A percentile compares a stretch with the other conserved stretches of the same genome.
These are phyloP conservation scores for Mylabris phalerata DNA, from an alignment of 1,140 invertebrate genomes.

Conservation along the genomic window DNA sequence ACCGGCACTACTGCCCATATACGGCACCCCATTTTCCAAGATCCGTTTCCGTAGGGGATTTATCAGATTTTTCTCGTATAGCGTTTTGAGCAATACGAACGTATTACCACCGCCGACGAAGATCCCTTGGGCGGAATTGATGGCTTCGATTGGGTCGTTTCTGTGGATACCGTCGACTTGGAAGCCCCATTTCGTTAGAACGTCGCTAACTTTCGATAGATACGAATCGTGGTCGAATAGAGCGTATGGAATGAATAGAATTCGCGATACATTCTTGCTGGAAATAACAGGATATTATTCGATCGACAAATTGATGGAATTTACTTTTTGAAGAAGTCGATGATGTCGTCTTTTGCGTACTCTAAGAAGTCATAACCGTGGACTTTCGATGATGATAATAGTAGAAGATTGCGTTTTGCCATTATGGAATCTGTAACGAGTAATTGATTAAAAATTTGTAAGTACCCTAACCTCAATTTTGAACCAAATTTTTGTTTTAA, in stretches of 20 bases:
- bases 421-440: not conserved
- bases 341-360: not conserved
- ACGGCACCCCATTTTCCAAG: constrained; percentile 58
- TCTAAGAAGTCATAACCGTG: not conserved
- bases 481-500: too few relatives aligned
- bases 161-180: constrained; percentile 59
- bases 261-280: constrained; percentile 56
- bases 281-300: constrained; percentile 24
- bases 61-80: constrained; percentile 64
- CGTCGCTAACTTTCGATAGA: constrained; percentile 52
- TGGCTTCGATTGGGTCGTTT: constrained; percentile 46
- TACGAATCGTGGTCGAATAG: constrained; percentile 60
- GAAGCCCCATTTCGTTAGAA: constrained; percentile 57
- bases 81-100: constrained; percentile 62
- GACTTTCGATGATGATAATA: not conserved
- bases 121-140: constrained; percentile 59
- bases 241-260: constrained; percentile 76
- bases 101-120: constrained; percentile 80
- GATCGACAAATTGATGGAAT: not conserved
- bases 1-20: constrained; percentile 75
- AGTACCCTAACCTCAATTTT: too few relatives aligned
- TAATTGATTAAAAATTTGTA: too few relatives aligned
- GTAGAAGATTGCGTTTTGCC: not conserved
- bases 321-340: not conserved
- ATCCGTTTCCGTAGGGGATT: constrained; percentile 57